Percentiles rank a stretch among this genome's conserved stretches.
Conservation (phyloP, 2,888 invertebrate genomes). For the Sphaeridia pumilis region DNA sequence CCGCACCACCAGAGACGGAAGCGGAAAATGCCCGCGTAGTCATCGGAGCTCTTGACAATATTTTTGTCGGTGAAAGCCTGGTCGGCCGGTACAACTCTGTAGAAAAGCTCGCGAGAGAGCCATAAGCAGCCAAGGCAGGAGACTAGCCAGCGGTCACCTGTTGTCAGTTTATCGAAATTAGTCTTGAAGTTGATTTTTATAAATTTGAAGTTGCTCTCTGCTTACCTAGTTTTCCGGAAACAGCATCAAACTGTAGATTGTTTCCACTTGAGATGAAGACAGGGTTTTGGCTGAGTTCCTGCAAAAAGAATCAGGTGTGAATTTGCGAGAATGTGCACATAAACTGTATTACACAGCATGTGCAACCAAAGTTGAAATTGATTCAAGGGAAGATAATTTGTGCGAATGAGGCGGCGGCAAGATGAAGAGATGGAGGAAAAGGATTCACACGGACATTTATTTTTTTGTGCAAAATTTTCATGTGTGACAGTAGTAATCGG, state of each 20-base stretch:
- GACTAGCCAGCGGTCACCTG: constrained; percentile 81
- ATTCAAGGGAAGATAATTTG: too few species aligned
- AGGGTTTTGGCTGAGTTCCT: constrained; percentile 65
- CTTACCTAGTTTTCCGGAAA: constrained; percentile 79
- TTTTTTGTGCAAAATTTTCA: too few species aligned
- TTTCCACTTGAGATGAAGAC: constrained; percentile 68
- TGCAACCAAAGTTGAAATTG: too few species aligned
- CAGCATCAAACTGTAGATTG: constrained; percentile 63
- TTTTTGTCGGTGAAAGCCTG: constrained; percentile 56
- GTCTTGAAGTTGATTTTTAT: background rate
- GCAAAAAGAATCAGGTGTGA: constrained; percentile 38
- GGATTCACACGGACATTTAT: too few species aligned
- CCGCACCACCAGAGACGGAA: constrained; percentile 91
- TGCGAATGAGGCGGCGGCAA: too few species aligned
- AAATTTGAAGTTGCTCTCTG: constrained; percentile 20
- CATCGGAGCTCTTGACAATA: constrained; percentile 37
- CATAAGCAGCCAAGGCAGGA: constrained; percentile 76
- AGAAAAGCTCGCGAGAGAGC: constrained; percentile 74
- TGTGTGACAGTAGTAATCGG: too few species aligned
- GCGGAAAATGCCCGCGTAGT: constrained; percentile 67
- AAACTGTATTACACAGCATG: too few species aligned
- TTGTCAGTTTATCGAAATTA: background rate
- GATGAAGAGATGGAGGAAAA: too few species aligned
- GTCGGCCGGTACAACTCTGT: constrained; percentile 81
- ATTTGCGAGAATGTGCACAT: too few species aligned